phyloP scores from a whole-genome alignment of 2,113 vertebrate genomes.

The Struthio camelus region DNA sequence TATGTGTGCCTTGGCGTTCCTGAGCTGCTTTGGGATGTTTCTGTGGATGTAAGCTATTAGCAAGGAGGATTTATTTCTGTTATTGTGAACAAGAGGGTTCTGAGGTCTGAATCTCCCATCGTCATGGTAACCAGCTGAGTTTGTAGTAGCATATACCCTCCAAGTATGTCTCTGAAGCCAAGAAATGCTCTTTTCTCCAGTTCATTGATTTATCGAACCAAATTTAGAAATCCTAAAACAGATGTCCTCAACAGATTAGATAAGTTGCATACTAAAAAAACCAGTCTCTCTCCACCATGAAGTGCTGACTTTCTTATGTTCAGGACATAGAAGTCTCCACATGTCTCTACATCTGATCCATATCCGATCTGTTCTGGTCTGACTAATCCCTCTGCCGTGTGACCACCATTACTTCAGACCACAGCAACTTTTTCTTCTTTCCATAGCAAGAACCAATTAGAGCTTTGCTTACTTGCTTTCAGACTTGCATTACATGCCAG shows the following conservation, averaged over 20 bases:
- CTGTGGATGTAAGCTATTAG: background rate
- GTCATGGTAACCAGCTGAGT: background rate
- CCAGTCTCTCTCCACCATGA: background rate
- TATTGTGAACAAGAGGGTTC: background rate
- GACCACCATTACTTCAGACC: background rate
- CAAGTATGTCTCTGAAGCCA: background rate
- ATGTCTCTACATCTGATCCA: background rate
- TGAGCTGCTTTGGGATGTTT: background rate
- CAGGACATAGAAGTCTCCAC: background rate
- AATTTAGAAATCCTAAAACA: background rate
- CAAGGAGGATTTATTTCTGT: background rate
- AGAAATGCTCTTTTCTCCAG: background rate
- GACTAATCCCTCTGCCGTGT: background rate
- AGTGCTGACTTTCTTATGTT: background rate
- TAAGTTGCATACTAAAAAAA: background rate
- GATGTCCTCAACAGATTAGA: background rate
- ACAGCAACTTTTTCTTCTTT: background rate
- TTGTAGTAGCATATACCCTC: background rate
- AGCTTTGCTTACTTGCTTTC: background rate
- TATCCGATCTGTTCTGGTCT: background rate
- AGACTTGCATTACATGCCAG: background rate
- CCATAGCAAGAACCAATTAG: background rate
- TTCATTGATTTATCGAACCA: background rate
- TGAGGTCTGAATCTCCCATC: background rate
- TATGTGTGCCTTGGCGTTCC: background rate